Conservation (phyloP, 2,113 vertebrate species). For the Pionites leucogaster region DNA sequence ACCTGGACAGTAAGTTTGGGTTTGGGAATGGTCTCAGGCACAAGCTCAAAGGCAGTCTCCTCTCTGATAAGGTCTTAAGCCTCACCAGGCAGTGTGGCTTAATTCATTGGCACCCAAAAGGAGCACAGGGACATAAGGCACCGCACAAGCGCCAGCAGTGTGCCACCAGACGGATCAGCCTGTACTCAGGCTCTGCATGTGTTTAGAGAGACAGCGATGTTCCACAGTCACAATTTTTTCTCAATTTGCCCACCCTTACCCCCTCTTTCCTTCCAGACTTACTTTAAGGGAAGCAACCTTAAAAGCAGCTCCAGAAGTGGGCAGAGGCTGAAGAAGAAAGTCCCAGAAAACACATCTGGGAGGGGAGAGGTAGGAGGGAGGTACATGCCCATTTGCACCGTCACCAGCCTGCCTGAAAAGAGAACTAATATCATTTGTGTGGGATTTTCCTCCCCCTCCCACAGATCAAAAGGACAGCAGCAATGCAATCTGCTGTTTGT, state of each 20-base stretch:
- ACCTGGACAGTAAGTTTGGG: neutral
- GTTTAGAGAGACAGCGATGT: neutral
- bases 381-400: neutral
- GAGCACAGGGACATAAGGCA: neutral
- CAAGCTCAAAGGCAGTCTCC: neutral
- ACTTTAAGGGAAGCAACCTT: neutral
- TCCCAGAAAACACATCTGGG: neutral
- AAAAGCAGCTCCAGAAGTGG: neutral
- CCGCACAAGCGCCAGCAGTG: fast-evolving
- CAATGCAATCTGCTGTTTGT: constrained; percentile 70
- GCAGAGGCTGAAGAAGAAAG: neutral
- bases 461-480: constrained; percentile 69
- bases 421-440: constrained; percentile 56
- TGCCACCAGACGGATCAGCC: neutral
- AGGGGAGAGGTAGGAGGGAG: constrained; percentile 9
- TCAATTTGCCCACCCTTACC: neutral
- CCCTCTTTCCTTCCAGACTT: neutral
- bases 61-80: neutral
- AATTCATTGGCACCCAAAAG: neutral
- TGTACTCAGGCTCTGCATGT: neutral
- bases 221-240: neutral
- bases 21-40: neutral
- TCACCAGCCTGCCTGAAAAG: constrained; percentile 38
- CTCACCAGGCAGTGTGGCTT: neutral
- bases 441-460: constrained; percentile 64